phyloP scores from a whole-genome alignment of 2,888 invertebrate species.

The Ferdinandea cuprea region DNA sequence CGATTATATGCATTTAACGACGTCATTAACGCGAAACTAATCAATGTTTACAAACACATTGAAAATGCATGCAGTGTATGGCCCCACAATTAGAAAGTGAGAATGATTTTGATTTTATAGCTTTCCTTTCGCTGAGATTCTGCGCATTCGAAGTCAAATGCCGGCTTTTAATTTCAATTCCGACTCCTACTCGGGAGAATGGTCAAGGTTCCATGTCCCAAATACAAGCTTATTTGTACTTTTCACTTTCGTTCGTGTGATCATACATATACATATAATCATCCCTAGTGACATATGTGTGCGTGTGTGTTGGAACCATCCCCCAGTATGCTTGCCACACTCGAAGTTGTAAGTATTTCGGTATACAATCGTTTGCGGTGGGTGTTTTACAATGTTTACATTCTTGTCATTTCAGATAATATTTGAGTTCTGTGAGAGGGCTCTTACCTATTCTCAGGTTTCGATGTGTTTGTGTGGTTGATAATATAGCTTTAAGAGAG shows the following conservation, averaged over 20 bases:
- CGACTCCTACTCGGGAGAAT: constrained; percentile 73
- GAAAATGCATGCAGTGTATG: constrained; percentile 49
- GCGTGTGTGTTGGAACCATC: constrained; percentile 67
- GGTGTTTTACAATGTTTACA: constrained; percentile 74
- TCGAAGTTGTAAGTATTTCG: constrained; percentile 70
- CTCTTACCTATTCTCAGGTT: constrained; percentile 46
- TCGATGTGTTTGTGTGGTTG: constrained; percentile 22
- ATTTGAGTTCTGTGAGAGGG: constrained; percentile 67
- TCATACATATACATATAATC: constrained; percentile 78
- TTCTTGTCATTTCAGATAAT: constrained; percentile 74
- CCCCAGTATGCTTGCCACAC: constrained; percentile 55
- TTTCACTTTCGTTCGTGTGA: constrained; percentile 77
- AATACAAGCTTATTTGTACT: constrained; percentile 59
- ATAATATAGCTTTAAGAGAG: constrained; percentile 27
- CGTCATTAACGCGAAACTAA: constrained; percentile 53
- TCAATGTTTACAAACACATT: constrained; percentile 54
- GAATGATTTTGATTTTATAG: constrained; percentile 67
- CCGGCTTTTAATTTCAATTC: constrained; percentile 65
- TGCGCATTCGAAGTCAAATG: constrained; percentile 74
- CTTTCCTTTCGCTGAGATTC: constrained; percentile 75
- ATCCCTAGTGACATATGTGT: constrained; percentile 75
- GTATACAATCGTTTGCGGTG: constrained; percentile 73
- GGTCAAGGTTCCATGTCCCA: constrained; percentile 82
- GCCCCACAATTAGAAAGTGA: constrained; percentile 67
- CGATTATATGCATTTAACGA: constrained; percentile 52